Conservation (phyloP, 2,888 invertebrate genomes). For the Zelleria hepariella region DNA sequence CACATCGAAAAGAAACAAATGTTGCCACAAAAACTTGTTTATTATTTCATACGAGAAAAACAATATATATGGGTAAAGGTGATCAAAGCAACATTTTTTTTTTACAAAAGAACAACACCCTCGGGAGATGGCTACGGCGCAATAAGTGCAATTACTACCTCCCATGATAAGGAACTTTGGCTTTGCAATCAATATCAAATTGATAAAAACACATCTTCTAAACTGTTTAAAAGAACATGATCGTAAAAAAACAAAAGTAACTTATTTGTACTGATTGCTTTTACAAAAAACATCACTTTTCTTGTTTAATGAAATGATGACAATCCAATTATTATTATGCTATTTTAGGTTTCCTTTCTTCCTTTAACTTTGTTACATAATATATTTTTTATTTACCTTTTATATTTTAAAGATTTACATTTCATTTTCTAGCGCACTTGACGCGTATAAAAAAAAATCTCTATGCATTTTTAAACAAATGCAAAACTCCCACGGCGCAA, state of each 20-base stretch:
- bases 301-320: constrained; percentile 20
- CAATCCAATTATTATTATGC: constrained; percentile 18
- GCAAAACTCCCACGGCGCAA: constrained; percentile 42
- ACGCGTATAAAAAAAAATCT: constrained; percentile 34
- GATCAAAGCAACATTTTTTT: constrained; percentile 32
- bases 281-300: constrained; percentile 42
- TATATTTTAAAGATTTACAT: constrained; percentile 9
- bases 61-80: constrained; percentile 21
- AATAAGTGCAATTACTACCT: no score
- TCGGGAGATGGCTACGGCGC: no score
- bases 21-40: constrained; percentile 34
- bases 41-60: constrained; percentile 34
- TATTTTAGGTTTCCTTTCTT: constrained; percentile 8
- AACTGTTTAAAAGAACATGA: constrained; percentile 39
- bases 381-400: constrained; percentile 8
- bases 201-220: not conserved
- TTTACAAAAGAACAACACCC: not conserved
- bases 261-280: constrained; percentile 50
- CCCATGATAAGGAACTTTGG: not conserved
- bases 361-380: not conserved
- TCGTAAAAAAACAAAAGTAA: constrained; percentile 33
- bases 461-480: constrained; percentile 65
- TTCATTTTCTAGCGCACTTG: constrained; percentile 27
- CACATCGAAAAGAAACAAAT: constrained; percentile 14
- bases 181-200: not conserved